phyloP scores from a whole-genome alignment of 1,140 invertebrate species.

The Drosophila nikananu region DNA sequence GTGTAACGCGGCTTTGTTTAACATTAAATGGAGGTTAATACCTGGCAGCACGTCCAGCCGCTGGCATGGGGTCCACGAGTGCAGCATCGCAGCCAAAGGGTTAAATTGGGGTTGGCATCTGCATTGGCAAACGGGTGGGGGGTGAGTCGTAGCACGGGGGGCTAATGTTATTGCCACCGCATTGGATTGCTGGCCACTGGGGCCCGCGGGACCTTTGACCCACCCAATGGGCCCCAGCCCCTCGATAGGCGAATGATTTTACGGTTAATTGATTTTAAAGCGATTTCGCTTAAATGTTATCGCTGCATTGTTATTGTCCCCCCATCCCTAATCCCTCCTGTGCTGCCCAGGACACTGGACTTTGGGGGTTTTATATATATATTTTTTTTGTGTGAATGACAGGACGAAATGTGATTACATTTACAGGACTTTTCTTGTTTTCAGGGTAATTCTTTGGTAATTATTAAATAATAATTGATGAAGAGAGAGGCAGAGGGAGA shows the following conservation, averaged over 20 bases:
- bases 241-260: conserved; percentile 81
- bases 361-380: conserved; percentile 9
- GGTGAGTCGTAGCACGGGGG: background rate
- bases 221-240: background rate
- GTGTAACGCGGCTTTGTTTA: conserved; percentile 81
- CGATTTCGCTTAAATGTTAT: conserved; percentile 85
- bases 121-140: background rate
- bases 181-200: conserved; percentile 72
- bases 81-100: conserved; percentile 49
- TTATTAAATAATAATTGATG: background rate
- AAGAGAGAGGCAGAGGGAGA: background rate
- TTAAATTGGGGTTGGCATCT: conserved; percentile 20
- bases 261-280: conserved; percentile 85
- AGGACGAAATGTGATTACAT: conserved; percentile 26
- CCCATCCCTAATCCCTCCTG: too few relatives aligned
- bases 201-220: conserved; percentile 42
- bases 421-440: conserved; percentile 16
- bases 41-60: conserved; percentile 74
- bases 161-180: conserved; percentile 80
- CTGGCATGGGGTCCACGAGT: conserved; percentile 42
- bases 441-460: background rate
- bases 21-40: conserved; percentile 85
- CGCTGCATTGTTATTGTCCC: conserved; percentile 55
- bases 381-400: conserved; percentile 13
- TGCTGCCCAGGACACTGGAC: background rate